Base-by-base conservation (phyloP, 2,888 invertebrate genomes). In the Anodontia alba region DNA sequence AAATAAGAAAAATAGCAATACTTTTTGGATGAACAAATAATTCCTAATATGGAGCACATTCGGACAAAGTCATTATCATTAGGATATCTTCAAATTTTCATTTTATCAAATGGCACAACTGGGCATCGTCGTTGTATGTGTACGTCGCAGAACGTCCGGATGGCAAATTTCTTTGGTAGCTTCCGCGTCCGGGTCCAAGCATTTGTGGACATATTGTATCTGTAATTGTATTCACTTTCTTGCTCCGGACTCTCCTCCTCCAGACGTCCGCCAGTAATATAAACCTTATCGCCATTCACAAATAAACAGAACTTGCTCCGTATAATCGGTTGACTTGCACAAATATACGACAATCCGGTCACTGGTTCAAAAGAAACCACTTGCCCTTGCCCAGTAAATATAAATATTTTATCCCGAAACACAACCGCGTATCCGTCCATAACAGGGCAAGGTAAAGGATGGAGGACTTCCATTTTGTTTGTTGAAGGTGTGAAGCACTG, bases 21-120 rank as follows among this genome's bases (percentile, higher is more conserved):
- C n/a, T n/a, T n/a, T n/a, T n/a, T n/a, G n/a, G n/a, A n/a, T n/a
- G n/a, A n/a, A n/a, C n/a, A n/a, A n/a, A n/a, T n/a, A n/a, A n/a
- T n/a, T n/a, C n/a, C n/a, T n/a, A n/a, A n/a, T n/a, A n/a, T n/a
- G n/a, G n/a, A n/a, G n/a, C n/a, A n/a, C n/a, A n/a, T n/a, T n/a
- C n/a, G n/a, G n/a, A n/a, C n/a, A n/a, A n/a, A n/a, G n/a, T n/a
- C n/a, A n/a, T n/a, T n/a, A n/a, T n/a, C n/a, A n/a, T n/a, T n/a
- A n/a, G n/a, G n/a, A n/a, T 38, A 8, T 38, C 38, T 26, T 54
- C 54, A 54, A 54, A 54, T 26, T 62, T 62, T 62, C 33, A 62
- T 33, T 62, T 62, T 62, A 33, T 62, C 62, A 62, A 62, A 62
- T 62, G 62, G 62, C 62, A 62, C 62, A 33, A 62, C 62, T 1